A percentile compares a stretch with the other conserved stretches of the same genome.
These are phyloP conservation scores for Phoronis australis DNA, from an alignment of 2,888 invertebrate species.

Conservation along the genomic window DNA sequence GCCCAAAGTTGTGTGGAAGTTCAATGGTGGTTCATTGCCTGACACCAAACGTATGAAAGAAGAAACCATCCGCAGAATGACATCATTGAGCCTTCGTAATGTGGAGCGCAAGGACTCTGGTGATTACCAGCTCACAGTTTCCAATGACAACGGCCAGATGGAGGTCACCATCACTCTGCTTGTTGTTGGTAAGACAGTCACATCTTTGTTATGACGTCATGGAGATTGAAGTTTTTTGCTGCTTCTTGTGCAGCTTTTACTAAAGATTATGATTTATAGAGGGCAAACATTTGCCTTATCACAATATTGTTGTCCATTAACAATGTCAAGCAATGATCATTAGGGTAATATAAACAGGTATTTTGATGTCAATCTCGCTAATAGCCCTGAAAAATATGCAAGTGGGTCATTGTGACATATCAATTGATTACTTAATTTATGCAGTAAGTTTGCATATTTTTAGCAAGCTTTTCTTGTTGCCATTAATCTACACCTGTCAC, in stretches of 20 bases:
- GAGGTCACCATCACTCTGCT: conserved; percentile 19
- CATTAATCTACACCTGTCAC: neutral
- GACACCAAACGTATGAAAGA: conserved; percentile 8
- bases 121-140: conserved; percentile 19
- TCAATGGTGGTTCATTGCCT: conserved; percentile 10
- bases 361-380: too few species aligned
- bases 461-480: neutral
- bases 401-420: too few species aligned
- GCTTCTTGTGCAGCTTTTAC: too few species aligned
- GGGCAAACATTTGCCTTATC: too few species aligned
- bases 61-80: conserved; percentile 22
- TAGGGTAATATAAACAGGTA: too few species aligned
- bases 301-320: too few species aligned
- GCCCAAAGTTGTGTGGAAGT: conserved; percentile 23
- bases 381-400: too few species aligned
- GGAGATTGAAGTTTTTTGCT: too few species aligned
- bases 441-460: neutral
- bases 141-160: conserved; percentile 20
- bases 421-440: too few species aligned
- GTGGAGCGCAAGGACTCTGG: conserved; percentile 19
- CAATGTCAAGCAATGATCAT: too few species aligned
- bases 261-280: too few species aligned
- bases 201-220: too few species aligned
- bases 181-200: conserved; percentile 59
- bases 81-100: conserved; percentile 21